Evolutionary conservation across 1,140 invertebrate species (phyloP), one percentile per base, ranked within the genome.

Genomic region (Cherax destructor): DNA sequence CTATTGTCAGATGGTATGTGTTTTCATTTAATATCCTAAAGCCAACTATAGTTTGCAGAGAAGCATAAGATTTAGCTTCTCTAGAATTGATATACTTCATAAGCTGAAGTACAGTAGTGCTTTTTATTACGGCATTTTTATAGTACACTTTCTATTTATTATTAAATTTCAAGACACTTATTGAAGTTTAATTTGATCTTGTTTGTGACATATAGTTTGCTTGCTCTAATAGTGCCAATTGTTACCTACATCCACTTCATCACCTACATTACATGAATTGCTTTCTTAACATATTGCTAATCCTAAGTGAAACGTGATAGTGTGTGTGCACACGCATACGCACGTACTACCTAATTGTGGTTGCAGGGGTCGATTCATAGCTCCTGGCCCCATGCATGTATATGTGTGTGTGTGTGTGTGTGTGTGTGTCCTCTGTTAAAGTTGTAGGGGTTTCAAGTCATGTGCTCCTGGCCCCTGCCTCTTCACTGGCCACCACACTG

Each of bases 351-450:
- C 30, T 41, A 41, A 41, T 41, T 41, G 30, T 41, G 30, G 30
- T 41, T 41, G 30, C 30, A 41, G 30, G 30, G 30, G 30, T 41
- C 30, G 30, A 41, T 0, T 2, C 30, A 41, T 41, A 41, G 30
- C 30, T 2, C 30, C 30, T 41, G 30, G 30, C 30, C 56, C 65
- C 9, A 83, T 83, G 61, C 61, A 83, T 83, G 61, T 83, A 83
- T 83, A 83, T 83, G 30, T 83, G 61, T 83, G 30, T 83, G 61
- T 83, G n/a, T n/a, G n/a, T n/a, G n/a, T n/a, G n/a, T n/a, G n/a
- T n/a, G n/a, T n/a, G n/a, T n/a, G n/a, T n/a, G n/a, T n/a, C n/a
- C n/a, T n/a, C n/a, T n/a, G n/a, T n/a, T n/a, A n/a, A n/a, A n/a
- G n/a, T n/a, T n/a, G n/a, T n/a, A n/a, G n/a, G n/a, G n/a, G n/a